Percentiles rank a stretch among this genome's conserved stretches.
phyloP scores from a whole-genome alignment of 2,113 vertebrate genomes.

The Aspidoscelis tigris region DNA sequence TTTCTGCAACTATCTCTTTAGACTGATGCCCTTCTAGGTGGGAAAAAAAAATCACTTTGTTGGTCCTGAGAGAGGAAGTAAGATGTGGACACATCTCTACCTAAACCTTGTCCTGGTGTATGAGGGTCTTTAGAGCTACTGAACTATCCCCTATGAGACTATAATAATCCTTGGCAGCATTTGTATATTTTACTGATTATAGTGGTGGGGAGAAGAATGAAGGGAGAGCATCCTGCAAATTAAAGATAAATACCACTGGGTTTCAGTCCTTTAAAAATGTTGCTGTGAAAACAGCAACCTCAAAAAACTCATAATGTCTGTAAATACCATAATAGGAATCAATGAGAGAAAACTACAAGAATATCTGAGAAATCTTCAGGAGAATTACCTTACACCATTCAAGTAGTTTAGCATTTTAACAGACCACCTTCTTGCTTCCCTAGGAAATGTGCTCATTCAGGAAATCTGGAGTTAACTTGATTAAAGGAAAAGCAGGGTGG shows the following conservation, averaged over 20 bases:
- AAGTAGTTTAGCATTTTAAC: conserved; percentile 51
- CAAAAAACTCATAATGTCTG: background rate
- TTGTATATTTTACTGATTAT: background rate
- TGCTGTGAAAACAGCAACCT: background rate
- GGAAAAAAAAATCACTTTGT: too few species aligned
- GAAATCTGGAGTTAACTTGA: conserved; percentile 71
- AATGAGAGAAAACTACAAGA: background rate
- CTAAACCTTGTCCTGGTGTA: too few species aligned
- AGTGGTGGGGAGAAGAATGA: background rate
- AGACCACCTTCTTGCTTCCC: conserved; percentile 66
- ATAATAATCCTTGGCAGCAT: background rate
- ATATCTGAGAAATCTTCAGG: conserved; percentile 54
- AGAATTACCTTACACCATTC: conserved; percentile 44
- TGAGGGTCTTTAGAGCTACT: too few species aligned
- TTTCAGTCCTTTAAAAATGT: background rate
- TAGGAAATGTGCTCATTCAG: conserved; percentile 77
- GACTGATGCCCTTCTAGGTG: too few species aligned
- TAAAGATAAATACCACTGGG: background rate
- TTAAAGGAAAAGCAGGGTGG: conserved; percentile 60
- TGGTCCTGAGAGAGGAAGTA: too few species aligned
- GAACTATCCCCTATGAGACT: too few species aligned
- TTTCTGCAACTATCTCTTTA: too few species aligned
- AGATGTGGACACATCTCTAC: too few species aligned
- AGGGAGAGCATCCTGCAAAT: background rate
- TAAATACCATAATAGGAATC: background rate